Evolutionary conservation across 1,140 invertebrate species (phyloP), one percentile per base, ranked within the genome.

Genomic region (Belonocnema kinseyi): DNA sequence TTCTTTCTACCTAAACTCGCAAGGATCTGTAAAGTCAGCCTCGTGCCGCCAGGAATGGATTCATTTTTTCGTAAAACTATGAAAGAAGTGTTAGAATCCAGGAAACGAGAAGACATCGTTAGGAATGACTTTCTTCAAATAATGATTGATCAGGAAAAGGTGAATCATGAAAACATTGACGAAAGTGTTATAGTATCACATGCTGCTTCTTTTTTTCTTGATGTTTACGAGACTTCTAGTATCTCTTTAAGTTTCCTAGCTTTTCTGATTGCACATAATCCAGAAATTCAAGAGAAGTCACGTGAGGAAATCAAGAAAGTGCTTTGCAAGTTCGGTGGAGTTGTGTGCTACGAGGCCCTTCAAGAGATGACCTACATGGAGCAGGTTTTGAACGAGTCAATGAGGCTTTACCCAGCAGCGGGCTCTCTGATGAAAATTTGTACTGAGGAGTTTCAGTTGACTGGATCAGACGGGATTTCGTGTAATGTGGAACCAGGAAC

Each of bases 311-410:
- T 93, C 1, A 81, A 88, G 13, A 54, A 83, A 3, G 90, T 92
- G 17, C 51, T 93, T 1, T 74, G 83, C 10, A 90, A 90, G 77
- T 85, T 93, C 76, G 90, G 93, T 74, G 90, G 91, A 4, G 81
- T 92, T 77, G 77, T 94, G 0, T 93, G 90, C 50, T 94, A 93
- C 80, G 93, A 94, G 14, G 88, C 89, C n/a, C 75, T 95, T 1
- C 86, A 90, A 16, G 91, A 93, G 19, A 91, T 95, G 89, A 90
- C 88, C 0, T 93, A 93, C 77, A 82, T 95, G 81, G 89, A 92
- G 78, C 92, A 92, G 82, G 91, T 93, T 13, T 85, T 93, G 21
- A 83, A 89, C 76, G 92, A 92, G 74, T 90, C 90, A 0, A 77
- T 91, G 77, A 83, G 92, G 4, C 74, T 89, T 8, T 86, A 86